Base-by-base conservation (phyloP, 1,140 invertebrate species). In the Drosophila navojoa region DNA sequence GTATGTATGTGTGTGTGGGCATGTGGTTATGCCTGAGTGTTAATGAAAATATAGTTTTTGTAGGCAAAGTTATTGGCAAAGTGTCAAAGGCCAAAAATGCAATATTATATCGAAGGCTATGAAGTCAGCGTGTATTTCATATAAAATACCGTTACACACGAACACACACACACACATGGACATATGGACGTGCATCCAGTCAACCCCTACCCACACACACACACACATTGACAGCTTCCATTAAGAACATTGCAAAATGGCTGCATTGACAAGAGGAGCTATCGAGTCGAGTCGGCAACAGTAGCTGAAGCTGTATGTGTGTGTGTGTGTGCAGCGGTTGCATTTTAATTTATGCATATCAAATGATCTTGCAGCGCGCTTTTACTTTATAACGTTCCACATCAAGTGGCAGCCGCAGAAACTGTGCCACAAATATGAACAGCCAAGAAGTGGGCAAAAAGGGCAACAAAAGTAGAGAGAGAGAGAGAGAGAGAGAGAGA, bases 321-420 rank as follows among this genome's bases (percentile, higher is more conserved):
- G 54, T 59, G n/a, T 45, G 42, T 40, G 22, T 69, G 57, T 68
- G 71, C 59, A 71, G 72, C 35, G 72, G 73, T 67, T 76, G 70
- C 74, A 68, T 68, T 73, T 76, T 73, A 72, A 76, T 76, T 68
- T 76, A 76, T 76, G 74, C 74, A 76, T 71, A 76, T 76, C 74
- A 76, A 76, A 76, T 73, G 62, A 57, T 76, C 62, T 68, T 73
- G 70, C 50, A 63, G 74, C 74, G 62, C 58, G 62, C 63, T 72
- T 72, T 71, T 66, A 66, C 73, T 76, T 72, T 64, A 71, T 59
- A 58, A 38, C 68, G 73, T 71, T 76, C 53, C 68, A 71, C 67
- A 71, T 66, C 59, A 63, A 71, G 67, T 71, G 71, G 64, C 71
- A 52, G 58, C 35, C 52, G 57, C 25, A 15, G 22, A 44, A 22